These are phyloP conservation scores for Zingel zingel DNA, from an alignment of 2,113 vertebrate species.

Conservation along the genomic window DNA sequence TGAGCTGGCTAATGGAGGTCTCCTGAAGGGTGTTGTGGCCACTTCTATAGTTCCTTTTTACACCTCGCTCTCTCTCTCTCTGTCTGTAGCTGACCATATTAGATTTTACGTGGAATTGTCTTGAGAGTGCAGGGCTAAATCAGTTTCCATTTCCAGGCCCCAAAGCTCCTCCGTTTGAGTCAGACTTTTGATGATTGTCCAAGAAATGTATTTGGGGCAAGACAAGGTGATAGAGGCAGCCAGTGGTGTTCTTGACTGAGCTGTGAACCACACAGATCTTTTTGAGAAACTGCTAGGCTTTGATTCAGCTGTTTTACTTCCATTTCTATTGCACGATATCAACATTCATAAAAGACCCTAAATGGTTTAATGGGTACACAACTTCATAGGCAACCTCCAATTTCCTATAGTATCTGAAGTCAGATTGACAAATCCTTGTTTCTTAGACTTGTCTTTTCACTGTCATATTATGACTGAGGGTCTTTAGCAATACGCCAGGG, in stretches of 20 bases:
- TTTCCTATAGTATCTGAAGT: background rate
- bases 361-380: background rate
- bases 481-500: conserved; percentile 38
- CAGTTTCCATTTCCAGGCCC: conserved; percentile 78
- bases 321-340: background rate
- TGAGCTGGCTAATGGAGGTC: conserved; percentile 67
- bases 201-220: conserved; percentile 64
- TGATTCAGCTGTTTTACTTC: background rate
- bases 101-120: conserved; percentile 76
- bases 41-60: conserved; percentile 64
- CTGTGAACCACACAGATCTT: conserved; percentile 5
- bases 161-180: conserved; percentile 57
- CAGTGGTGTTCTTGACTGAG: conserved; percentile 15
- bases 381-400: background rate
- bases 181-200: conserved; percentile 76
- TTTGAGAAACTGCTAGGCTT: background rate
- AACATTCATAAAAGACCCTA: background rate
- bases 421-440: conserved; percentile 18
- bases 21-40: conserved; percentile 67
- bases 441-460: conserved; percentile 17
- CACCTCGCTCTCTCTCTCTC: conserved; percentile 26
- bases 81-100: conserved; percentile 58
- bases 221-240: conserved; percentile 56
- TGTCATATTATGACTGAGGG: conserved; percentile 27
- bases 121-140: conserved; percentile 76